A percentile compares a stretch with the other conserved stretches of the same genome.
These are phyloP conservation scores for Probosciger aterrimus DNA, from an alignment of 2,113 vertebrate genomes.

Conservation along the genomic window DNA sequence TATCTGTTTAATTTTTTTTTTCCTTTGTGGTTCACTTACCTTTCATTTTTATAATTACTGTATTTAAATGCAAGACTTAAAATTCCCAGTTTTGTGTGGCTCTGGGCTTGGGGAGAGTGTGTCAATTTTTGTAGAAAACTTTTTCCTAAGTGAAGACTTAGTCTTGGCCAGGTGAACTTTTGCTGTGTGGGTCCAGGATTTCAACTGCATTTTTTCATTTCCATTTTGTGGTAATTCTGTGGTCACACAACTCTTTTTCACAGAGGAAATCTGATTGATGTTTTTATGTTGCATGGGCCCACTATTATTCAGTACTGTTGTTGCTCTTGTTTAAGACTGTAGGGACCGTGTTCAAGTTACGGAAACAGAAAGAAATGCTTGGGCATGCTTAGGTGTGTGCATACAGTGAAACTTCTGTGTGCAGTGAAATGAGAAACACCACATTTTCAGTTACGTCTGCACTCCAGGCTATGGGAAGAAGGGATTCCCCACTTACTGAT, in stretches of 20 bases:
- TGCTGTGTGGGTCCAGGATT: not conserved
- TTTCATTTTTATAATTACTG: not conserved
- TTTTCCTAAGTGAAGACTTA: not conserved
- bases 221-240: not conserved
- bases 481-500: not conserved
- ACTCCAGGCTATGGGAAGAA: not conserved
- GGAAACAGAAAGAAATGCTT: not conserved
- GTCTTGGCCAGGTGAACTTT: not conserved
- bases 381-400: not conserved
- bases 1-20: not conserved
- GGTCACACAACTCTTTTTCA: not conserved
- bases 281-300: not conserved
- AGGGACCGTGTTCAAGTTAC: not conserved
- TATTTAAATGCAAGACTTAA: not conserved
- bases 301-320: not conserved
- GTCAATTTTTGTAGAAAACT: not conserved
- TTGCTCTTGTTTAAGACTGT: not conserved
- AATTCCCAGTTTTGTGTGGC: not conserved
- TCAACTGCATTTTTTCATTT: not conserved
- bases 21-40: not conserved
- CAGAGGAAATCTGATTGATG: not conserved
- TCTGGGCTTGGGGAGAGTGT: accelerated
- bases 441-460: not conserved
- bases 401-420: not conserved
- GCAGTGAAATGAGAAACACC: not conserved